Conservation (phyloP, 2,113 vertebrate species). For the Acrocephalus arundinaceus region DNA sequence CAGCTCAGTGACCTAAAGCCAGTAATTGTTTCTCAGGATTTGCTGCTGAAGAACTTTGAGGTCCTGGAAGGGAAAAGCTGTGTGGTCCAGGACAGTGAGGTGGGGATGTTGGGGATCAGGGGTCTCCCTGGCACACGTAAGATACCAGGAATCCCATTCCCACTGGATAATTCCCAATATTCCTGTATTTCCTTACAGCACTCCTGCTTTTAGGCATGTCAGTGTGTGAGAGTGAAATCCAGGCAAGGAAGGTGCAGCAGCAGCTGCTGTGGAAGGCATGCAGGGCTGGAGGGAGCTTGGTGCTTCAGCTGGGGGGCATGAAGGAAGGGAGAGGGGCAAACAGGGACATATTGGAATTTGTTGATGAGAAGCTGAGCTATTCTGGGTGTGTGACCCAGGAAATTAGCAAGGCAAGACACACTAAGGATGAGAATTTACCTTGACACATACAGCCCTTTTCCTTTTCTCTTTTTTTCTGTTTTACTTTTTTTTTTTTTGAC, state of each 20-base stretch:
- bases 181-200: not conserved
- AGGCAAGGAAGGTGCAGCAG: fast-evolving
- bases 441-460: too few relatives aligned
- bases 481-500: not conserved
- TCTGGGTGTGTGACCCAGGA: not conserved
- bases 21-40: not conserved
- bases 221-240: too few relatives aligned
- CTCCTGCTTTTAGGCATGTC: not conserved
- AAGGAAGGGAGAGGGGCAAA: not conserved
- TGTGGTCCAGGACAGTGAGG: not conserved
- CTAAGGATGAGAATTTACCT: not conserved
- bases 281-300: not conserved
- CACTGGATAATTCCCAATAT: not conserved
- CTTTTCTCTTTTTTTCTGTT: not conserved
- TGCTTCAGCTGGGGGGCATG: not conserved
- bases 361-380: not conserved
- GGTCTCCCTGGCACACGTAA: fast-evolving
- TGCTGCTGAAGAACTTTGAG: not conserved
- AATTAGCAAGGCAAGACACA: not conserved
- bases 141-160: not conserved
- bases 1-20: not conserved
- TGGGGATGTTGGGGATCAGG: not conserved
- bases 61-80: not conserved
- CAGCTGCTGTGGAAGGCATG: fast-evolving
- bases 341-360: not conserved